Evolutionary conservation across 2,888 invertebrate genomes (phyloP).

Genomic region (Tortrix viridana): DNA sequence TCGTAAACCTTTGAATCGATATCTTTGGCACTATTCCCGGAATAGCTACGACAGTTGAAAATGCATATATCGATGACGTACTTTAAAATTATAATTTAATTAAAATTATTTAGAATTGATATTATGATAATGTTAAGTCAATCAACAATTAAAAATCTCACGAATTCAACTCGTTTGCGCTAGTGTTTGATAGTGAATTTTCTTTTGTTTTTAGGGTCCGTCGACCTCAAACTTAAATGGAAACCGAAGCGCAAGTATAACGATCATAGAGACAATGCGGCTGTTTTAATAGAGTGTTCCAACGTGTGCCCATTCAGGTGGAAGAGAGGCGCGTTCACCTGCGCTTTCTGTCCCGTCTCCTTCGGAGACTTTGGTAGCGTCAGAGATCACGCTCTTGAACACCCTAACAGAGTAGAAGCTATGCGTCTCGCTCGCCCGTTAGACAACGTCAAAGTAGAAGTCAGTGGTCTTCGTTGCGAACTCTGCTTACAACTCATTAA

Average conservation of each 20-base stretch:
- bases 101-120: background rate
- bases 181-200: slow-evolving; percentile 56
- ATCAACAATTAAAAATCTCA: slow-evolving; percentile 3
- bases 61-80: background rate
- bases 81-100: background rate
- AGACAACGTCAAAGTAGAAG: slow-evolving; percentile 66
- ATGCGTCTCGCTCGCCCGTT: slow-evolving; percentile 54
- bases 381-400: slow-evolving; percentile 58
- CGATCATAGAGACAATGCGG: slow-evolving; percentile 76
- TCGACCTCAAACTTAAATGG: slow-evolving; percentile 62
- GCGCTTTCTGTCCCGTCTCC: slow-evolving; percentile 63
- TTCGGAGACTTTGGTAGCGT: slow-evolving; percentile 66
- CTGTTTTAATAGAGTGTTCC: slow-evolving; percentile 68
- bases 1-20: too few relatives aligned
- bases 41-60: background rate
- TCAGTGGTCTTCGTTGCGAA: slow-evolving; percentile 63
- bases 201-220: slow-evolving; percentile 74
- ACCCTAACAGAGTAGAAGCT: slow-evolving; percentile 60
- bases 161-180: slow-evolving; percentile 29
- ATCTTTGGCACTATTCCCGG: too few relatives aligned
- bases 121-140: background rate
- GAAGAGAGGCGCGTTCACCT: slow-evolving; percentile 67
- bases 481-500: slow-evolving; percentile 55
- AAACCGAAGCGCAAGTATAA: slow-evolving; percentile 68
- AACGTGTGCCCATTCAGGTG: slow-evolving; percentile 74